Percentiles rank a stretch among this genome's conserved stretches.
Conservation (phyloP, 2,797 vertebrate genomes). For the Mormyrops attenuatus region DNA sequence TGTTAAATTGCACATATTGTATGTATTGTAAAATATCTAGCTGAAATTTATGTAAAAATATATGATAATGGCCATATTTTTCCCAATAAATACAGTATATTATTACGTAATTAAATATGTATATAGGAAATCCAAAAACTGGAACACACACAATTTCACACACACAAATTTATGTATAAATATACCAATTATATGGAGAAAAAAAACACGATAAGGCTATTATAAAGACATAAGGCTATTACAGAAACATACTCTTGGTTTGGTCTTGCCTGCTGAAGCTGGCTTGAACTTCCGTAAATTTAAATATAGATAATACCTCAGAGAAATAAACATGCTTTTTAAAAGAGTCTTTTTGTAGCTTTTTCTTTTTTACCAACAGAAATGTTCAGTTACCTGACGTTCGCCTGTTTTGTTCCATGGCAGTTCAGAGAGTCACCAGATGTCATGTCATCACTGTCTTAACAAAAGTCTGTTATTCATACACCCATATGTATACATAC, state of each 20-base stretch:
- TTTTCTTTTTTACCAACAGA: background rate
- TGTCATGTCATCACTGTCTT: background rate
- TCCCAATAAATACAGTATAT: conserved; percentile 8
- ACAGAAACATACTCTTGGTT: background rate
- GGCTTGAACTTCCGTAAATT: background rate
- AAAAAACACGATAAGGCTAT: background rate
- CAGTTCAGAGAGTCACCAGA: background rate
- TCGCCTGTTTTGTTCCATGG: background rate
- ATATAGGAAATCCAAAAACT: background rate
- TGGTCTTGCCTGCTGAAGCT: conserved; percentile 15
- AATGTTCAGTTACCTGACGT: background rate
- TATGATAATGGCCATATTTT: conserved; percentile 9
- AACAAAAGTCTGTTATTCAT: background rate
- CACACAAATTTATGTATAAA: background rate
- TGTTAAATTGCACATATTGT: conserved; percentile 4
- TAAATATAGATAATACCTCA: background rate
- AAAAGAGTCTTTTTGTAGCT: background rate
- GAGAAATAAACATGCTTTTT: conserved; percentile 1
- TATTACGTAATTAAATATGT: background rate
- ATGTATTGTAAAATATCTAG: conserved; percentile 6
- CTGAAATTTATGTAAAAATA: conserved; percentile 10
- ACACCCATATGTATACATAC: background rate
- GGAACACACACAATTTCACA: background rate
- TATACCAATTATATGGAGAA: background rate
- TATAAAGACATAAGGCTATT: conserved; percentile 5